A percentile compares a stretch with the other conserved stretches of the same genome.
Conservation (phyloP, 2,888 invertebrate genomes). For the Lithophane ornitopus region DNA sequence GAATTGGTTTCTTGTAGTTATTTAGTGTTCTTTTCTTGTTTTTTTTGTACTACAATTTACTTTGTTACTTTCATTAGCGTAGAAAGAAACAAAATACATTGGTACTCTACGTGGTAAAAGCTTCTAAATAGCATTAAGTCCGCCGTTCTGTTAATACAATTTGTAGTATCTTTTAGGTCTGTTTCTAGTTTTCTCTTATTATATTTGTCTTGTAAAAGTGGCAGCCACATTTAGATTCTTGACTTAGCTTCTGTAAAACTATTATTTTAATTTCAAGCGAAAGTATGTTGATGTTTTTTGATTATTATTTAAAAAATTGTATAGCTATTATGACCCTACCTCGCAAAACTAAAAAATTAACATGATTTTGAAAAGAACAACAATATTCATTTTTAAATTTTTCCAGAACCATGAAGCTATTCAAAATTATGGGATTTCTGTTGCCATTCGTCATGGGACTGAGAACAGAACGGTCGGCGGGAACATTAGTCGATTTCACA, state of each 20-base stretch:
- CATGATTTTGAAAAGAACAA: background rate
- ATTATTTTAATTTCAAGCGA: background rate
- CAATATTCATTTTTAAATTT: too few relatives aligned
- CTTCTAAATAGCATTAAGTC: slow-evolving; percentile 9
- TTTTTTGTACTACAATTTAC: background rate
- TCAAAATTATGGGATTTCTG: slow-evolving; percentile 64
- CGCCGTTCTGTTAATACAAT: slow-evolving; percentile 1
- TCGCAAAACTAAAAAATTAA: background rate
- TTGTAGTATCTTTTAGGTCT: background rate
- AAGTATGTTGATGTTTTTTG: background rate
- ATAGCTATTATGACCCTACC: background rate
- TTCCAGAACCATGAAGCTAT: slow-evolving; percentile 70
- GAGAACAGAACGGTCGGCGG: slow-evolving; percentile 69
- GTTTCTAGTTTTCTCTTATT: background rate
- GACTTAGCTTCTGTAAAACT: background rate
- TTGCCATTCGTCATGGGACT: slow-evolving; percentile 66
- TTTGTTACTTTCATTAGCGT: background rate
- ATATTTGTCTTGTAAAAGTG: slow-evolving; percentile 1
- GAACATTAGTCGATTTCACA: slow-evolving; percentile 84
- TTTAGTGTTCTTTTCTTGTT: background rate
- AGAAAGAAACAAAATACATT: background rate
- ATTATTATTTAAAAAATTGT: background rate
- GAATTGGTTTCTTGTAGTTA: too few relatives aligned
- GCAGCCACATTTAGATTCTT: background rate
- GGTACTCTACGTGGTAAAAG: slow-evolving; percentile 6